phyloP scores from a whole-genome alignment of 2,113 vertebrate species.

The Hypanus sabinus region DNA sequence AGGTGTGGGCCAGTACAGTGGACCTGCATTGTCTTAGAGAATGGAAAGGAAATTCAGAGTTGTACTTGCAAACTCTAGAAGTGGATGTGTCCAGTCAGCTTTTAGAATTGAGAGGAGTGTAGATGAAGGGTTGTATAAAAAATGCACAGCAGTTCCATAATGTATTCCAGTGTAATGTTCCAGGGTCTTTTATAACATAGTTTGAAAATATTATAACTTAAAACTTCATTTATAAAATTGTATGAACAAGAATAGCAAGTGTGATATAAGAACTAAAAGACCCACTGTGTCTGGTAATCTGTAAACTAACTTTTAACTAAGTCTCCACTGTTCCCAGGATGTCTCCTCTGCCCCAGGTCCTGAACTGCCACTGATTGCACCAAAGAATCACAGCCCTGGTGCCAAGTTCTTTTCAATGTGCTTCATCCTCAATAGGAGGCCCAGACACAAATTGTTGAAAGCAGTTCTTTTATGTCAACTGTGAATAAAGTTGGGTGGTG shows the following conservation, averaged over 20 bases:
- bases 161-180: neutral
- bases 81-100: neutral
- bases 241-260: neutral
- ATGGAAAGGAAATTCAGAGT: neutral
- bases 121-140: neutral
- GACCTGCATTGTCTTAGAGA: neutral
- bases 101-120: neutral
- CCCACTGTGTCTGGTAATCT: neutral
- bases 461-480: constrained; percentile 44
- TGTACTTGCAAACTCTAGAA: neutral
- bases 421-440: constrained; percentile 40
- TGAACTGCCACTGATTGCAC: constrained; percentile 50
- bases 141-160: neutral
- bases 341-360: constrained; percentile 47
- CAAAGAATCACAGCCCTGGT: constrained; percentile 48
- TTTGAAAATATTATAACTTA: neutral
- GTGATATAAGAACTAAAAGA: neutral
- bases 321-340: constrained; percentile 40
- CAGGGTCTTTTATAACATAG: neutral
- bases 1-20: too few species aligned
- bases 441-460: constrained; percentile 49
- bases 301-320: constrained; percentile 22
- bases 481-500: constrained; percentile 39
- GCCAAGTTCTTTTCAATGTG: constrained; percentile 61
- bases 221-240: neutral